Conservation (phyloP, 1,140 invertebrate species). For the Diabrotica undecimpunctata region DNA sequence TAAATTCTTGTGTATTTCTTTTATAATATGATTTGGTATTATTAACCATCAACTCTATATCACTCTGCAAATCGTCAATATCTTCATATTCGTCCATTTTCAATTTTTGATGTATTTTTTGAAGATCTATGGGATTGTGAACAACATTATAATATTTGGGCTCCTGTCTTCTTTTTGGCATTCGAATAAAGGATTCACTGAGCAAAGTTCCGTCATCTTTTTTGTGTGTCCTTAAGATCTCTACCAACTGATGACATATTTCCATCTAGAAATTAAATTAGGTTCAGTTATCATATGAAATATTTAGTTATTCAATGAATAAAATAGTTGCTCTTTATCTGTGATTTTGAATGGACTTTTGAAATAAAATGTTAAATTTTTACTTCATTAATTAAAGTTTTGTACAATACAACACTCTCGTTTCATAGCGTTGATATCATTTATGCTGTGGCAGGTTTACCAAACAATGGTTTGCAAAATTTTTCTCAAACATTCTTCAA, state of each 20-base stretch:
- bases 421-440: no score
- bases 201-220: conserved; percentile 86
- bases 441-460: no score
- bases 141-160: conserved; percentile 90
- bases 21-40: conserved; percentile 95
- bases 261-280: conserved; percentile 59
- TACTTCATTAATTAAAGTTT: no score
- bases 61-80: conserved; percentile 79
- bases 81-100: conserved; percentile 93
- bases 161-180: conserved; percentile 86
- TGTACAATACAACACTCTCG: no score
- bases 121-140: conserved; percentile 86
- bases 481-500: no score
- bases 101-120: conserved; percentile 93
- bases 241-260: conserved; percentile 88
- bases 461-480: no score
- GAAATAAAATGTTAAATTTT: no score
- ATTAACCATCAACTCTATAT: conserved; percentile 83
- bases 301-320: no score
- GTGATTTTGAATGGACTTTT: no score
- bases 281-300: no score
- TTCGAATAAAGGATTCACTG: conserved; percentile 92
- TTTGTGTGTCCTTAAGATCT: conserved; percentile 84
- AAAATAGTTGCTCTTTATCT: no score
- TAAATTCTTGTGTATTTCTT: conserved; percentile 78